These are phyloP conservation scores for Aspiorhynchus laticeps DNA, from an alignment of 2,113 vertebrate genomes.

Conservation along the genomic window DNA sequence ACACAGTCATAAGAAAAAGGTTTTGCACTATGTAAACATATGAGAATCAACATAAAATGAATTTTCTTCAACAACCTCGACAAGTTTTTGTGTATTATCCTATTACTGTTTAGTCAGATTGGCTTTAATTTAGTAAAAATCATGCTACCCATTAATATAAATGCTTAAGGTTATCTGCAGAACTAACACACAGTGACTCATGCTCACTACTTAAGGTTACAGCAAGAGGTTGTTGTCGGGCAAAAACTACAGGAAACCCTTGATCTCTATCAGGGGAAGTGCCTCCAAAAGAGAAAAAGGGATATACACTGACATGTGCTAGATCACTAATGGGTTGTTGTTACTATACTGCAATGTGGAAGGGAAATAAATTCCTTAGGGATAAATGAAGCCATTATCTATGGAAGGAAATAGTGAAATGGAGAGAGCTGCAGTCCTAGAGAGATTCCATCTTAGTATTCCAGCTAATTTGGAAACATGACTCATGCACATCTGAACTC, in stretches of 20 bases:
- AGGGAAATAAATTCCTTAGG: not conserved
- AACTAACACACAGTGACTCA: not conserved
- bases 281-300: not conserved
- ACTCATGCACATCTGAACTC: not conserved
- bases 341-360: not conserved
- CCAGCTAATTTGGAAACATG: constrained; percentile 38
- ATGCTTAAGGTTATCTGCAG: not conserved
- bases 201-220: not conserved
- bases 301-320: not conserved
- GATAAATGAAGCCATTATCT: not conserved
- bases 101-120: not conserved
- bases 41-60: no score
- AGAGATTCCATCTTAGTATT: not conserved
- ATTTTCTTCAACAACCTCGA: no score
- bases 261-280: not conserved
- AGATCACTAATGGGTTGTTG: not conserved
- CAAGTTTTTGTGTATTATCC: not conserved
- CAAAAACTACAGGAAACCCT: not conserved
- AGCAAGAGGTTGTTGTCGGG: not conserved
- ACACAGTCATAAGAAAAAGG: no score
- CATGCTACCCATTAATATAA: not conserved
- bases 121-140: not conserved
- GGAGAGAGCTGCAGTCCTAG: not conserved
- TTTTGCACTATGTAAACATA: no score
- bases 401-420: no score